A percentile compares a stretch with the other conserved stretches of the same genome.
These are phyloP conservation scores for Apamea crenata DNA, from an alignment of 2,888 invertebrate genomes.

Conservation along the genomic window DNA sequence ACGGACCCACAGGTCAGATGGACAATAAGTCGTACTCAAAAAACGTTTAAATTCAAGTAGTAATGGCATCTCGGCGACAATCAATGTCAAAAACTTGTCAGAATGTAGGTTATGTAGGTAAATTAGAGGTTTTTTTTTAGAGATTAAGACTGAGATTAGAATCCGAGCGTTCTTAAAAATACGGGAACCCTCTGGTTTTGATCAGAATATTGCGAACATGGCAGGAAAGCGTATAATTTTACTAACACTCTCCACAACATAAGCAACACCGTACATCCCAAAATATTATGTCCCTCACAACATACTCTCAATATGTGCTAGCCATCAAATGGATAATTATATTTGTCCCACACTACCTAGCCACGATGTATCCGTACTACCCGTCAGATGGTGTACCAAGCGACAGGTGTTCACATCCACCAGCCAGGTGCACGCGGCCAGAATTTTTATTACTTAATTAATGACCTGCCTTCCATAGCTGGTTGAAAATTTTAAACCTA, in stretches of 20 bases:
- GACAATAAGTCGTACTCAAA: too few relatives aligned
- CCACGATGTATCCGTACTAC: background rate
- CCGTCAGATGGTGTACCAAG: background rate
- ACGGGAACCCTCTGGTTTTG: background rate
- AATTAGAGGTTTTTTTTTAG: too few relatives aligned
- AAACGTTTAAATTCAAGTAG: too few relatives aligned
- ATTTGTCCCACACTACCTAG: background rate
- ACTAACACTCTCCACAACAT: background rate
- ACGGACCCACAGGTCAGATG: too few relatives aligned
- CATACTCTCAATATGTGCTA: background rate
- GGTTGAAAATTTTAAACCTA: conserved; percentile 3
- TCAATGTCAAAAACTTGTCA: too few relatives aligned
- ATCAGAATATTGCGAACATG: background rate
- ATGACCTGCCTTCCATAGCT: background rate
- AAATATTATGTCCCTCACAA: background rate
- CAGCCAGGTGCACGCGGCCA: background rate
- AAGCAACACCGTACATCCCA: background rate
- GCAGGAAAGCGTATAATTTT: background rate
- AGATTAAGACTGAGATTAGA: too few relatives aligned
- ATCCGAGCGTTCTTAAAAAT: background rate
- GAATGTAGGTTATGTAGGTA: too few relatives aligned
- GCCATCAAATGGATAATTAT: background rate
- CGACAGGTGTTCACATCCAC: conserved; percentile 45
- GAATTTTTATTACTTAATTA: conserved; percentile 51
- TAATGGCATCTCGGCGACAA: too few relatives aligned